Conservation (phyloP, 2,888 invertebrate species). For the Ophraella communa region DNA sequence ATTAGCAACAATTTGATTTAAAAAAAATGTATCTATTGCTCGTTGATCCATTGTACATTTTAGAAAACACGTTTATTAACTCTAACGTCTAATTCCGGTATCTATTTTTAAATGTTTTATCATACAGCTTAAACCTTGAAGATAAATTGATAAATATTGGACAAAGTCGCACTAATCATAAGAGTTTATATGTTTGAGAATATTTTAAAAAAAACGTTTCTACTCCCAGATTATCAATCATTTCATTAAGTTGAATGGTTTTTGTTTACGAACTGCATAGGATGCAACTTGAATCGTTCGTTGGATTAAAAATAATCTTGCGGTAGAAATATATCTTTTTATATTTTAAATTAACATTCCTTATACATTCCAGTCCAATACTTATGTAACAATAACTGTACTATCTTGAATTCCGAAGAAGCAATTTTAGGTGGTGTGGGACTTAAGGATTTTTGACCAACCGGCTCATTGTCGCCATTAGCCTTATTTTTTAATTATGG, state of each 20-base stretch:
- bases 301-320: slow-evolving; percentile 13
- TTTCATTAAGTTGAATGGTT: too few relatives aligned
- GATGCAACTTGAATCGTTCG: too few relatives aligned
- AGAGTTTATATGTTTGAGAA: slow-evolving; percentile 5
- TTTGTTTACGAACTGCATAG: too few relatives aligned
- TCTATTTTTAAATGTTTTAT: neutral
- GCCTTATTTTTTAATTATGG: slow-evolving; percentile 9
- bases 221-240: slow-evolving; percentile 18
- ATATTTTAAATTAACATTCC: slow-evolving; percentile 26
- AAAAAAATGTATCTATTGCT: neutral
- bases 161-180: slow-evolving; percentile 46
- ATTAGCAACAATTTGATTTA: too few relatives aligned
- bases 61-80: neutral
- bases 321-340: slow-evolving; percentile 13
- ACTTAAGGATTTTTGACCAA: slow-evolving; percentile 76
- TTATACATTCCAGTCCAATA: slow-evolving; percentile 54
- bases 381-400: slow-evolving; percentile 52
- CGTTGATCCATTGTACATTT: neutral
- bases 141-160: slow-evolving; percentile 59
- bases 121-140: slow-evolving; percentile 58
- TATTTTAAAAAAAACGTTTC: slow-evolving; percentile 32
- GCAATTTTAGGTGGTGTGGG: slow-evolving; percentile 61
- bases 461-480: slow-evolving; percentile 50
- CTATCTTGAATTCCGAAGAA: slow-evolving; percentile 56
- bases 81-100: neutral